Conservation (phyloP, 2,113 vertebrate genomes). For the Smithornis capensis region DNA sequence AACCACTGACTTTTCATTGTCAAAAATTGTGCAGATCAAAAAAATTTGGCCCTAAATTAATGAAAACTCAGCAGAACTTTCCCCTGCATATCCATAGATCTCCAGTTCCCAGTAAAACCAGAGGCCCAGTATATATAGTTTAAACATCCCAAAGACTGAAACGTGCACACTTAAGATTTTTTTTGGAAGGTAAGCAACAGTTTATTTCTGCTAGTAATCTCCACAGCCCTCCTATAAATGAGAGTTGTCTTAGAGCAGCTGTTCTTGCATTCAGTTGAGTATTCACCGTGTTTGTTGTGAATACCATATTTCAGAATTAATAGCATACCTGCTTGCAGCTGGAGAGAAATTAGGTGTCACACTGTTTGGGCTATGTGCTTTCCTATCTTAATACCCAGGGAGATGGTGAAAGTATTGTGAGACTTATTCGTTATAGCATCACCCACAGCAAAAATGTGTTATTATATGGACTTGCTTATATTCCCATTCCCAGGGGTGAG, state of each 20-base stretch:
- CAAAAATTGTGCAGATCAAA: neutral
- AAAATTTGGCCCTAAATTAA: neutral
- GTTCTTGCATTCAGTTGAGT: neutral
- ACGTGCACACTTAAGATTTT: neutral
- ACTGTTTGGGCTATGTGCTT: neutral
- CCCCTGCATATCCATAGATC: neutral
- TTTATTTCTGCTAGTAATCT: neutral
- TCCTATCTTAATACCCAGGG: neutral
- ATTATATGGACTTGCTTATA: neutral
- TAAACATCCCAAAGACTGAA: neutral
- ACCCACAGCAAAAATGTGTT: neutral
- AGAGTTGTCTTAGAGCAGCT: neutral
- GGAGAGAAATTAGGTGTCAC: slow-evolving; percentile 22
- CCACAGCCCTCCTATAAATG: neutral
- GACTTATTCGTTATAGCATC: neutral
- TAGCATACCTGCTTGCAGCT: slow-evolving; percentile 10
- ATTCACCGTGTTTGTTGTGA: neutral
- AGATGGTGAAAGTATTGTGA: neutral
- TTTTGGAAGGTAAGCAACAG: neutral
- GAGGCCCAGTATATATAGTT: neutral
- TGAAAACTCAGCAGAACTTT: neutral
- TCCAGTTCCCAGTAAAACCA: neutral
- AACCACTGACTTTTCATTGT: neutral
- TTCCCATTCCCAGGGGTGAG: neutral
- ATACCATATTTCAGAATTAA: neutral